These are phyloP conservation scores for Lordiphosa collinella DNA, from an alignment of 1,140 invertebrate species.

Conservation along the genomic window DNA sequence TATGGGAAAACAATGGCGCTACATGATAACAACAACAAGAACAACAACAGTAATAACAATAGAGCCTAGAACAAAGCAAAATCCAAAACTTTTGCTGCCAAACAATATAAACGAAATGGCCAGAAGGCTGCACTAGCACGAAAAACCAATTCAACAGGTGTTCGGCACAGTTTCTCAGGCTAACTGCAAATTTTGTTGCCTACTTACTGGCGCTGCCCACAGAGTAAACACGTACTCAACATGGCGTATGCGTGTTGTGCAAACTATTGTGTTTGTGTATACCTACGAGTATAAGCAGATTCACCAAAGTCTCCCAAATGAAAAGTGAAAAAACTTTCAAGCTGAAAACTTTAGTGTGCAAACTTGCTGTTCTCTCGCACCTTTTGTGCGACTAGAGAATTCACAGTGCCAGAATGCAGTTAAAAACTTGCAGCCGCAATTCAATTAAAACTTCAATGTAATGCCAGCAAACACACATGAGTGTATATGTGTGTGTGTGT, in stretches of 20 bases:
- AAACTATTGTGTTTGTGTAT: slow-evolving; percentile 26
- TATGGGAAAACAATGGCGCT: slow-evolving; percentile 28
- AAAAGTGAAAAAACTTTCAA: slow-evolving; percentile 68
- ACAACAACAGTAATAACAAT: slow-evolving; percentile 13
- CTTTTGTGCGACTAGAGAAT: slow-evolving; percentile 28
- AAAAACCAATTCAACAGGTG: slow-evolving; percentile 65
- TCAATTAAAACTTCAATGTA: slow-evolving; percentile 77
- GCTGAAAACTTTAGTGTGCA: slow-evolving; percentile 51
- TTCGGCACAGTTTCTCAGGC: slow-evolving; percentile 42
- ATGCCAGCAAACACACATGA: slow-evolving; percentile 25
- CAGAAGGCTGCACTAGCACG: slow-evolving; percentile 10
- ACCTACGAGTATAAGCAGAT: too few relatives aligned
- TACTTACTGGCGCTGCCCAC: slow-evolving; percentile 33
- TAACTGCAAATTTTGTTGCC: slow-evolving; percentile 44
- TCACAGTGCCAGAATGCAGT: slow-evolving; percentile 50
- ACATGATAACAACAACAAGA: slow-evolving; percentile 16
- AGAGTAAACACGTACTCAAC: slow-evolving; percentile 7
- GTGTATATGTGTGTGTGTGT: slow-evolving; percentile 6
- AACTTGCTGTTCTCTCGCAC: slow-evolving; percentile 49
- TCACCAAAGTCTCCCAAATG: slow-evolving; percentile 23
- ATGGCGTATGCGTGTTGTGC: slow-evolving; percentile 11
- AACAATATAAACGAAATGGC: slow-evolving; percentile 27
- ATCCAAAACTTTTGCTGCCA: slow-evolving; percentile 24
- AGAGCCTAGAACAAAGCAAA: slow-evolving; percentile 4
- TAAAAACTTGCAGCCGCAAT: slow-evolving; percentile 75